A percentile compares a stretch with the other conserved stretches of the same genome.
Conservation (phyloP, 2,797 vertebrate species). For the Pantherophis vulpinus region DNA sequence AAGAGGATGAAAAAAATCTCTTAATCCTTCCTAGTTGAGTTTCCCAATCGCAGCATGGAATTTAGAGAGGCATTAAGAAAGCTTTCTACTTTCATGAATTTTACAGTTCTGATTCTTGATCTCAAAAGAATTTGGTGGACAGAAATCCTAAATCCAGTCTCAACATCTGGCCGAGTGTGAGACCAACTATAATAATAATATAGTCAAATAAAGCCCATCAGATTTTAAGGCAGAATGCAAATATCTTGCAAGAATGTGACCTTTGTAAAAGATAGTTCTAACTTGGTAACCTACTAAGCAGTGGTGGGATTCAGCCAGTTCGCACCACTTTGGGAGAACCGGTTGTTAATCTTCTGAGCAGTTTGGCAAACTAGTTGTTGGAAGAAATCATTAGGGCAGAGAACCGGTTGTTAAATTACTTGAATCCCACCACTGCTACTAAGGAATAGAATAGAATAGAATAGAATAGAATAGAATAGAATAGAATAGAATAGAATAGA, state of each 20-base stretch:
- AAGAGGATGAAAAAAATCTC: not conserved
- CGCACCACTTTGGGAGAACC: too few relatives aligned
- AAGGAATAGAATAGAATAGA: too few relatives aligned
- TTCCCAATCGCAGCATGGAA: not conserved
- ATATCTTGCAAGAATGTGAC: not conserved
- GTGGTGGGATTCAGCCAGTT: too few relatives aligned
- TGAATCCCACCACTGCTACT: too few relatives aligned
- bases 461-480: too few relatives aligned
- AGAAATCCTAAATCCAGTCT: not conserved
- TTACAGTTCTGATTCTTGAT: not conserved
- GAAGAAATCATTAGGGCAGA: too few relatives aligned
- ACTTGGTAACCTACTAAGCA: not conserved
- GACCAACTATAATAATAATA: not conserved
- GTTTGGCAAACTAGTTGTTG: too few relatives aligned
- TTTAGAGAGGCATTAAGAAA: not conserved
- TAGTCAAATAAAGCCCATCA: not conserved
- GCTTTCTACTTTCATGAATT: not conserved
- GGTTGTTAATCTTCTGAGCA: too few relatives aligned
- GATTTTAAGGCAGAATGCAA: not conserved
- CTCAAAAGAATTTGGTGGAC: not conserved
- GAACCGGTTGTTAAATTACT: too few relatives aligned
- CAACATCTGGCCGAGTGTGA: not conserved
- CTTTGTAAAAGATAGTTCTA: not conserved
- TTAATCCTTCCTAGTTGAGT: not conserved
- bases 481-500: too few relatives aligned